phyloP scores from a whole-genome alignment of 2,797 vertebrate genomes.

The Propithecus perrieri region DNA sequence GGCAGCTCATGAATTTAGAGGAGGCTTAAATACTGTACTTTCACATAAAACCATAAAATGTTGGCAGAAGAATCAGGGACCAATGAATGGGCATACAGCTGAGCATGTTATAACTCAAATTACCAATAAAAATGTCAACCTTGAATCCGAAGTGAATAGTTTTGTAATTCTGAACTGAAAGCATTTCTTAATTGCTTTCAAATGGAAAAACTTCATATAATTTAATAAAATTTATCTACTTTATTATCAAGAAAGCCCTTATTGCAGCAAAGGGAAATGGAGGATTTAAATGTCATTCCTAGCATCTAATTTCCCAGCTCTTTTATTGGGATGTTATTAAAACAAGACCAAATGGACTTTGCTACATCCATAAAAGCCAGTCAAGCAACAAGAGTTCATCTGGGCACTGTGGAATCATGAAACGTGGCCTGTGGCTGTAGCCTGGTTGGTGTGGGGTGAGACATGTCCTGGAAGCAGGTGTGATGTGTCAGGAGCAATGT shows the following conservation, averaged over 20 bases:
- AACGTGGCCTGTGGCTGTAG: constrained; percentile 75
- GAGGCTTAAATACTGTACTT: constrained; percentile 87
- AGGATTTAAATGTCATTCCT: constrained; percentile 86
- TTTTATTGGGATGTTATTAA: constrained; percentile 87
- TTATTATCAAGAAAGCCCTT: constrained; percentile 86
- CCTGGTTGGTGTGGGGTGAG: constrained; percentile 81
- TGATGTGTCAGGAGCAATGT: constrained; percentile 84
- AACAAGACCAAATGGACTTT: constrained; percentile 85
- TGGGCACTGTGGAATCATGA: constrained; percentile 82
- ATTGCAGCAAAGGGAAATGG: constrained; percentile 86
- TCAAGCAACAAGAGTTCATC: constrained; percentile 86
- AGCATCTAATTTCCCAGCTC: constrained; percentile 85
- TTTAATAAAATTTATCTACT: constrained; percentile 86
- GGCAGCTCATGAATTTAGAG: constrained; percentile 85
- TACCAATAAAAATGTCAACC: constrained; percentile 89
- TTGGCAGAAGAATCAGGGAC: constrained; percentile 84
- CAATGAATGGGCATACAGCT: constrained; percentile 85
- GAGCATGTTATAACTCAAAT: constrained; percentile 88
- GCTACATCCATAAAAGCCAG: constrained; percentile 85
- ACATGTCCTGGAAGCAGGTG: constrained; percentile 85
- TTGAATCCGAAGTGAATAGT: constrained; percentile 85
- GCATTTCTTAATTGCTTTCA: constrained; percentile 87
- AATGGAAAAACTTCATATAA: constrained; percentile 86
- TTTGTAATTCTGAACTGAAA: constrained; percentile 86
- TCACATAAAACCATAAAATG: constrained; percentile 86